phyloP scores from a whole-genome alignment of 2,888 invertebrate species.

The Spialia ferax region DNA sequence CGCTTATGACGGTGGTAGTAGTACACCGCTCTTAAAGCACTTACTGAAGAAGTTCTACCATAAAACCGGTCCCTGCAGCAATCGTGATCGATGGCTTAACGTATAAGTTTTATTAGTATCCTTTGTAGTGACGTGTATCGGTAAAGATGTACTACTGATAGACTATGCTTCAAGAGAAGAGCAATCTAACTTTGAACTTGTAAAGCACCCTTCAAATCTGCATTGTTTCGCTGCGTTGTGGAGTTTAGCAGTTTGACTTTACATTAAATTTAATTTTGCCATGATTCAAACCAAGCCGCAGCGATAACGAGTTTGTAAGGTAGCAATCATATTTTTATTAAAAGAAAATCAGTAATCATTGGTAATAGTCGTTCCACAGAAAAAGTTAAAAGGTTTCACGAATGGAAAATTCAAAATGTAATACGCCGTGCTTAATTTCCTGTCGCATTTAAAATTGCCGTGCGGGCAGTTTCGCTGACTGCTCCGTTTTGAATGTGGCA shows the following conservation, averaged over 20 bases:
- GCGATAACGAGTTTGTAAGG: not conserved
- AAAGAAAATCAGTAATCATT: constrained; percentile 18
- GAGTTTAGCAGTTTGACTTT: not conserved
- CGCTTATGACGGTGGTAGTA: too few relatives aligned
- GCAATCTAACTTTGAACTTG: constrained; percentile 7
- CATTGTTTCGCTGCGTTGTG: constrained; percentile 2
- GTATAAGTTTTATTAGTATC: not conserved
- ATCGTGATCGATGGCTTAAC: too few relatives aligned
- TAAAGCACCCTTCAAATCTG: not conserved
- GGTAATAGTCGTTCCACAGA: constrained; percentile 7
- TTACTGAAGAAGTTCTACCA: too few relatives aligned
- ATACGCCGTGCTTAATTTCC: constrained; percentile 35
- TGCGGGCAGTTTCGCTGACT: constrained; percentile 30
- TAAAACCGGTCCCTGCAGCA: too few relatives aligned
- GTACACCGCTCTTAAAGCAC: too few relatives aligned
- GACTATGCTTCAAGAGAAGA: not conserved
- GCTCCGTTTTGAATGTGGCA: constrained; percentile 34
- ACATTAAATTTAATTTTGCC: not conserved
- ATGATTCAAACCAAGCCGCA: not conserved
- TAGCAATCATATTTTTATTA: constrained; percentile 14
- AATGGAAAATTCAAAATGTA: constrained; percentile 32
- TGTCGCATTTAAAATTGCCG: constrained; percentile 37
- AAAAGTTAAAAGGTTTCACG: constrained; percentile 28
- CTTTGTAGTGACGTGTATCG: not conserved
- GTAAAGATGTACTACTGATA: not conserved